Conservation (phyloP, 2,888 invertebrate genomes). For the Meteorus cinctellus region DNA sequence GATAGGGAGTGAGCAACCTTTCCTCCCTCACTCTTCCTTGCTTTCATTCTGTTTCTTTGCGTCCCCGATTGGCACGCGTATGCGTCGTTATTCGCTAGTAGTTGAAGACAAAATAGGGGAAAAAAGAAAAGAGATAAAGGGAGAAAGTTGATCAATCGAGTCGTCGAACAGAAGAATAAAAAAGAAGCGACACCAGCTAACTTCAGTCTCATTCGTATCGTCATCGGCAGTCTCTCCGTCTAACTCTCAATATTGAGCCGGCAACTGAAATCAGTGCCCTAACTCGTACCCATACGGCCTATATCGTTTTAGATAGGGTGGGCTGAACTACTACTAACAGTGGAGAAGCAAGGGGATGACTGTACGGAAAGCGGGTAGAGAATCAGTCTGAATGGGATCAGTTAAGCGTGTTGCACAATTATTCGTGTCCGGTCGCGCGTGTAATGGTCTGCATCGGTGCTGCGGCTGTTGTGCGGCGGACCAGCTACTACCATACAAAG, state of each 20-base stretch:
- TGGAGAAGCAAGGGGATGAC: neutral
- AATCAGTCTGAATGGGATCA: conserved; percentile 77
- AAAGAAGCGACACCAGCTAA: conserved; percentile 2
- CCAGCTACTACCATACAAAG: conserved; percentile 50
- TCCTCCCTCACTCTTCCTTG: neutral
- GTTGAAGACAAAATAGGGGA: conserved; percentile 29
- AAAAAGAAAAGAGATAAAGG: conserved; percentile 35
- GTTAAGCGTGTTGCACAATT: conserved; percentile 79
- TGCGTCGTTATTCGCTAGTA: conserved; percentile 63
- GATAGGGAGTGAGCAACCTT: conserved; percentile 32
- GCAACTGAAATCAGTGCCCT: conserved; percentile 23
- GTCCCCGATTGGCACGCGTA: conserved; percentile 62
- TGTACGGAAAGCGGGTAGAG: conserved; percentile 65
- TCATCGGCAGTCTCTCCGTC: conserved; percentile 26
- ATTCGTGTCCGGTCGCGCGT: conserved; percentile 80
- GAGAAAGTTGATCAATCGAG: conserved; percentile 46
- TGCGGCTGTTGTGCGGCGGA: conserved; percentile 70
- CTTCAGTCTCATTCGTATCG: conserved; percentile 13
- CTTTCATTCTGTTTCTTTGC: neutral
- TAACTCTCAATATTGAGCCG: neutral
- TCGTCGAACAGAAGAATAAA: neutral
- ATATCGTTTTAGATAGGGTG: conserved; percentile 30
- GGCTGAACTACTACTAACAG: neutral
- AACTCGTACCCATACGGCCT: conserved; percentile 17
- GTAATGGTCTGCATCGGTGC: conserved; percentile 77